phyloP scores from a whole-genome alignment of 37 sponge, comb jelly and placozoan species.

The Amphimedon queenslandica region DNA sequence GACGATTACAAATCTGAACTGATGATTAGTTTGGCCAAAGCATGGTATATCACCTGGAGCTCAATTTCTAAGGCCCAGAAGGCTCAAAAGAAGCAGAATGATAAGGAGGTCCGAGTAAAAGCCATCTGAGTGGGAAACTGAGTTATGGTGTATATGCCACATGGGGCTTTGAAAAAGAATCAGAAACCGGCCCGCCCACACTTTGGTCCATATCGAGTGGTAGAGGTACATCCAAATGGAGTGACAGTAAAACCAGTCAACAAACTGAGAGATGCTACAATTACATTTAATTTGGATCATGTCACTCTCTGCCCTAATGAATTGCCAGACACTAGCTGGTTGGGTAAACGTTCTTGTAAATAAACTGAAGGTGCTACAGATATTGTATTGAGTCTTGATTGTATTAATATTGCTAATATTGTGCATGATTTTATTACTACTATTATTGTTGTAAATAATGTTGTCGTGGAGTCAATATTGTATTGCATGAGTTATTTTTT shows the following conservation, averaged over 20 bases:
- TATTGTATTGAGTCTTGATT: too few species aligned
- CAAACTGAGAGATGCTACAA: neutral
- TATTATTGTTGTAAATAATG: too few species aligned
- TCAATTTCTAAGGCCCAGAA: conserved; percentile 7
- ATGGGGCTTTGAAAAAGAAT: neutral
- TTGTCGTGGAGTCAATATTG: too few species aligned
- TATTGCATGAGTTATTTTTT: too few species aligned
- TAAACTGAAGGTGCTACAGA: too few species aligned
- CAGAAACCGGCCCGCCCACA: neutral
- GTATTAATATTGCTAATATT: too few species aligned
- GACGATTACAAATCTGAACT: conserved; percentile 22
- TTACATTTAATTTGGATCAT: neutral
- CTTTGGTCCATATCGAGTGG: conserved; percentile 9
- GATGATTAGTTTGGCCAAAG: neutral
- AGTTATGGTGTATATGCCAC: conserved; percentile 2
- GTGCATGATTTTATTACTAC: too few species aligned
- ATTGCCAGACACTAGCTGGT: neutral
- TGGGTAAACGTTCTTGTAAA: too few species aligned
- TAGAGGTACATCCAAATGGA: conserved; percentile 5
- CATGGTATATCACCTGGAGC: neutral
- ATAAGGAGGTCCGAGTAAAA: neutral
- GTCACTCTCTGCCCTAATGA: neutral
- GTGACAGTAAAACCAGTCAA: neutral
- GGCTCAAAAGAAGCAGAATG: neutral
- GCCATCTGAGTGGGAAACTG: neutral